These are phyloP conservation scores for Girardia tigrina DNA, from an alignment of 2,888 invertebrate genomes.

Conservation along the genomic window DNA sequence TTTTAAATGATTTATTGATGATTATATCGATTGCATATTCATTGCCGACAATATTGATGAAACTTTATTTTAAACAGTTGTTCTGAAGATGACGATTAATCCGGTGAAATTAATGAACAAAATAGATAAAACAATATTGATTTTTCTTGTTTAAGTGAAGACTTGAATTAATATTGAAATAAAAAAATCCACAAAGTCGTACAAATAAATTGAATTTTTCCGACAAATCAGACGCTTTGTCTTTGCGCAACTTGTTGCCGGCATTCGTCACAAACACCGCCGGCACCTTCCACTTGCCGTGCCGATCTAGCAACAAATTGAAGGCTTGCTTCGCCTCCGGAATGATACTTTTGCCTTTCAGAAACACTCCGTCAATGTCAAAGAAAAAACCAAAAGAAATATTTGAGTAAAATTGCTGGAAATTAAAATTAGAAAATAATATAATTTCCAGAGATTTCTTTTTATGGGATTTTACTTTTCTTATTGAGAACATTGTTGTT, in stretches of 20 bases:
- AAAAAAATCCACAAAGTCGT: background rate
- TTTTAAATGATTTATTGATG: too few relatives aligned
- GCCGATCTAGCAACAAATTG: conserved; percentile 52
- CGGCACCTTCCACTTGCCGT: conserved; percentile 56
- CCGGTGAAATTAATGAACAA: too few relatives aligned
- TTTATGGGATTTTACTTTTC: conserved; percentile 5
- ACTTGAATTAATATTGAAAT: too few relatives aligned
- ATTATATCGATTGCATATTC: too few relatives aligned
- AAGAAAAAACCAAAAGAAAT: conserved; percentile 57
- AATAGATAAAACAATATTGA: too few relatives aligned
- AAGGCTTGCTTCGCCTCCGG: conserved; percentile 57
- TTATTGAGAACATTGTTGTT: background rate
- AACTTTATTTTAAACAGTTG: too few relatives aligned
- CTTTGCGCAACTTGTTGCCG: conserved; percentile 55
- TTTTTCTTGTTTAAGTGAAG: too few relatives aligned
- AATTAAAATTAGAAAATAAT: too few relatives aligned
- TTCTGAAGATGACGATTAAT: too few relatives aligned
- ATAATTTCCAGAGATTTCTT: too few relatives aligned
- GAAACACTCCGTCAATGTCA: conserved; percentile 60
- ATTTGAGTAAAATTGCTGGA: background rate
- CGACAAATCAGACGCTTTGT: conserved; percentile 56
- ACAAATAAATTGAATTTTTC: conserved; percentile 49
- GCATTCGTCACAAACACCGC: conserved; percentile 60
- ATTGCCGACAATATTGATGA: too few relatives aligned
- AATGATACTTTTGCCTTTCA: conserved; percentile 56